These are phyloP conservation scores for Eira barbara DNA, from an alignment of 2,113 vertebrate genomes.

Conservation along the genomic window DNA sequence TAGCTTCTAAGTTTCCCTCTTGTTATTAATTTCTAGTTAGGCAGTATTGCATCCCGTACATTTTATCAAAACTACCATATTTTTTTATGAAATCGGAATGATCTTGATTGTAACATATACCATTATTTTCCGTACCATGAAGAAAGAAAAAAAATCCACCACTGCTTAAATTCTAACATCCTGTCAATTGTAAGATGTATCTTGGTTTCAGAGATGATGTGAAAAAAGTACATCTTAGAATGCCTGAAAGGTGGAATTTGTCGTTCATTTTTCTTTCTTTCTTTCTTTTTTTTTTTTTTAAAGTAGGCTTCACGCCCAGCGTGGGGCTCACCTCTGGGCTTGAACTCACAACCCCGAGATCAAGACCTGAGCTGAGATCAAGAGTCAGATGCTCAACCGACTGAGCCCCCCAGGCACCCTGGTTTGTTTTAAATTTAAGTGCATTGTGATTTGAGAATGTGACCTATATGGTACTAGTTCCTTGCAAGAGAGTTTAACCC, in stretches of 20 bases:
- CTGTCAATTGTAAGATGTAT: background rate
- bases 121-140: constrained; percentile 13
- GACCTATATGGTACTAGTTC: background rate
- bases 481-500: background rate
- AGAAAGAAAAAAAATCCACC: background rate
- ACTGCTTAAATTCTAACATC: background rate
- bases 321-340: background rate
- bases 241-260: background rate
- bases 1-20: background rate
- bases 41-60: background rate
- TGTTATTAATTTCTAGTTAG: constrained; percentile 49
- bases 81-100: constrained; percentile 28
- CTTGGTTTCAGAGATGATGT: constrained; percentile 28
- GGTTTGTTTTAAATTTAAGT: background rate
- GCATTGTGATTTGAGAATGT: background rate
- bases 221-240: background rate
- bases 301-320: background rate
- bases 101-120: background rate
- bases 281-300: background rate
- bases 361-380: background rate
- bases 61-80: background rate
- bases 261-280: background rate
- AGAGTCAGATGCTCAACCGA: background rate
- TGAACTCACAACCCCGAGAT: background rate
- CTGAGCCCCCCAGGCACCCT: background rate